Evolutionary conservation across 2,888 invertebrate genomes (phyloP), one percentile per base, ranked within the genome.

Genomic region (Parnassius apollo): DNA sequence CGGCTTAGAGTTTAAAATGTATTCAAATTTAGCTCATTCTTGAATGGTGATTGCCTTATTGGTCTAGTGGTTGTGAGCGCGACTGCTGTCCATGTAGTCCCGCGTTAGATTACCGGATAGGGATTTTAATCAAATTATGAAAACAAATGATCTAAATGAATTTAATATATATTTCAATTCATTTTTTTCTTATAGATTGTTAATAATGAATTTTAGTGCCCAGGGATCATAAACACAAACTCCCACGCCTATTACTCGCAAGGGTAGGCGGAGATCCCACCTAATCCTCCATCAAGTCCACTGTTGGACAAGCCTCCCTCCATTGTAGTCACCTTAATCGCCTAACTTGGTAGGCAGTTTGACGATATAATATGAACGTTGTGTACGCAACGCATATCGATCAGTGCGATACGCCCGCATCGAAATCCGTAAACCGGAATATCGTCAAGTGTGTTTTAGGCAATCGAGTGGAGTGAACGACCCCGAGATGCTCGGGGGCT

Each of bases 401-500:
- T 22, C 61, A 50, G 13, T 59, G 46, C 48, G 18, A 59, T 44
- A 55, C 49, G 22, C 42, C 48, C 42, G 50, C 55, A 45, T 55
- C 44, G 42, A 57, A 52, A 22, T 35, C 44, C 11, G 12, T 9
- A 35, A 4, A 13, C 51, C 35, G 64, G 46, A 53, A 18, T 46
- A 25, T 9, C 18, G 50, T 61, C 55, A 55, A 61, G 55, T 61
- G 60, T 50, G 42, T 55, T 53, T 57, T 52, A 50, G 62, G 52
- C 52, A 45, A 42, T 53, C 57, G 52, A 61, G 49, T 57, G 57
- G 53, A 54, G 62, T 62, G 57, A 62, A 62, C 57, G 62, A 62
- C 62, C 57, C 22, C 13, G 44, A 3, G 11, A 18, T 18, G 45
- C 53, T 13, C 59, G 8, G 35, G 11, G 59, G 35, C 45, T 42